A percentile compares a stretch with the other conserved stretches of the same genome.
phyloP scores from a whole-genome alignment of 1,140 invertebrate genomes.

The Pseudomyrmex pallidus region DNA sequence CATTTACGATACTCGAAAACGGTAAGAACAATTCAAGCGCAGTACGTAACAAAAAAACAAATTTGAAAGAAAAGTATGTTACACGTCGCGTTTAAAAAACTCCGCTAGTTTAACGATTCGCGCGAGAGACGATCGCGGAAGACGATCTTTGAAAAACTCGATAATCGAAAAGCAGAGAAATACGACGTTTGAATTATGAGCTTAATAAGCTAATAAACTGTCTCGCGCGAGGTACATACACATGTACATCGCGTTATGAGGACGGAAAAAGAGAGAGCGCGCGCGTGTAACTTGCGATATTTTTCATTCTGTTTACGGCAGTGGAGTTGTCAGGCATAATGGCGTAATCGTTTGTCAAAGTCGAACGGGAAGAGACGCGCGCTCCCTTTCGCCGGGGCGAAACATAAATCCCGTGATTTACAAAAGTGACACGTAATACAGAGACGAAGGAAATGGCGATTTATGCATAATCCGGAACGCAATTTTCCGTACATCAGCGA shows the following conservation, averaged over 20 bases:
- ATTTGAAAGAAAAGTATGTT: not conserved
- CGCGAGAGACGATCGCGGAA: not conserved
- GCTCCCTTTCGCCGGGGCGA: slow-evolving; percentile 29
- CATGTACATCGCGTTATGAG: slow-evolving; percentile 16
- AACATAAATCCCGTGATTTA: slow-evolving; percentile 59
- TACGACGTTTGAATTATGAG: slow-evolving; percentile 15
- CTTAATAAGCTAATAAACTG: slow-evolving; percentile 42
- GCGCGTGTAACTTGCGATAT: slow-evolving; percentile 31
- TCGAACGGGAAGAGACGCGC: slow-evolving; percentile 5
- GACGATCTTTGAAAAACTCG: not conserved
- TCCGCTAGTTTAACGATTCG: not conserved
- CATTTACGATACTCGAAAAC: slow-evolving; percentile 37
- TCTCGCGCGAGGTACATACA: not conserved
- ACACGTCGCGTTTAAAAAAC: not conserved
- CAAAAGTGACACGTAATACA: slow-evolving; percentile 67
- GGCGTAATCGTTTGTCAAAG: slow-evolving; percentile 60
- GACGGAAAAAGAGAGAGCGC: not conserved
- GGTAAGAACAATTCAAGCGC: slow-evolving; percentile 38
- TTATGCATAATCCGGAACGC: slow-evolving; percentile 72
- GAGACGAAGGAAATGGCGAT: slow-evolving; percentile 62
- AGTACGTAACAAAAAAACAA: not conserved
- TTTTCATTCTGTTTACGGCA: slow-evolving; percentile 61
- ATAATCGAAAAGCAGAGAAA: slow-evolving; percentile 3
- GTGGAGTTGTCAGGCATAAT: slow-evolving; percentile 51
- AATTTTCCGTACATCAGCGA: slow-evolving; percentile 61